Evolutionary conservation across 2,797 vertebrate species (phyloP).

Genomic region (Podargus strigoides): DNA sequence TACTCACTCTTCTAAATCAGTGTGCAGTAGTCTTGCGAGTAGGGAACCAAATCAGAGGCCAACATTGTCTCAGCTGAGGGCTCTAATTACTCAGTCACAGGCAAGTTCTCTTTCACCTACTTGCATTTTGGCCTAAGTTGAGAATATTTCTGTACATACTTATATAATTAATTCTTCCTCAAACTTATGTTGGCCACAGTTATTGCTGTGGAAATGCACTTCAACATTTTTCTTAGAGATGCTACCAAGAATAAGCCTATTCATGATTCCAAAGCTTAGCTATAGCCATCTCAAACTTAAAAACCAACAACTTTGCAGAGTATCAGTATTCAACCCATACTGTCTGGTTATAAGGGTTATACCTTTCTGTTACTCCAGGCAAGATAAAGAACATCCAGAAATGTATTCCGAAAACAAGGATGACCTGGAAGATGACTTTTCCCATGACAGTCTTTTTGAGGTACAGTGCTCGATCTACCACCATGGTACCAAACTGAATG

Average conservation of each 20-base stretch:
- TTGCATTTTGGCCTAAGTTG: neutral
- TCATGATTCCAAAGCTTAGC: neutral
- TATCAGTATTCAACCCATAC: neutral
- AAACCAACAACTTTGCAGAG: neutral
- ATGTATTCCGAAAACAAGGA: slow-evolving; percentile 97
- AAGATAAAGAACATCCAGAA: slow-evolving; percentile 99
- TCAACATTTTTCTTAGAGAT: neutral
- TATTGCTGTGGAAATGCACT: neutral
- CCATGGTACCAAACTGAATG: slow-evolving; percentile 98
- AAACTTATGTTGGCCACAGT: neutral
- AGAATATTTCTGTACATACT: neutral
- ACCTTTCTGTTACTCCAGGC: slow-evolving; percentile 92
- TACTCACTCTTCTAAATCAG: neutral
- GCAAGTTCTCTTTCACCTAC: slow-evolving; percentile 3
- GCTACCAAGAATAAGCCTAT: neutral
- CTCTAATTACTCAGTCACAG: neutral
- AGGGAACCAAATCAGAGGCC: neutral
- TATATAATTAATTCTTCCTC: neutral
- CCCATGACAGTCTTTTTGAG: slow-evolving; percentile 95
- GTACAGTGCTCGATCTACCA: slow-evolving; percentile 95
- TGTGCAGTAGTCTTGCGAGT: neutral
- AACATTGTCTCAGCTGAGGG: neutral
- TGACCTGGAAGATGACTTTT: slow-evolving; percentile 96
- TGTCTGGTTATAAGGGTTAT: slow-evolving; percentile 21
- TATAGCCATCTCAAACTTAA: neutral